Conservation (phyloP, 2,797 vertebrate species). For the Tenualosa thibaudeaui region DNA sequence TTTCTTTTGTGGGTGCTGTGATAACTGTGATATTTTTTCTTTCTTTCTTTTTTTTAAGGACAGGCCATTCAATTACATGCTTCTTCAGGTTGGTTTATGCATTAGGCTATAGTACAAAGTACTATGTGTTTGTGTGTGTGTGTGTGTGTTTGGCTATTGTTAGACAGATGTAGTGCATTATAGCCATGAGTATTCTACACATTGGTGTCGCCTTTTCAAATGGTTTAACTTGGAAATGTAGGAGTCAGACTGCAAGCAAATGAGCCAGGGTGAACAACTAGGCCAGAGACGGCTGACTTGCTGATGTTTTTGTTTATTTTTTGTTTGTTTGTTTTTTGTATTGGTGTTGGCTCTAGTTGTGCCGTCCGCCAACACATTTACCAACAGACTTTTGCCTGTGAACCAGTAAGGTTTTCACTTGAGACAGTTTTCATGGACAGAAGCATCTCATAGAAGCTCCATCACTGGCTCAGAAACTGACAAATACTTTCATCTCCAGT, state of each 20-base stretch:
- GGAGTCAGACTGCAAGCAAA: too few species aligned
- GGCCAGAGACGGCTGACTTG: neutral
- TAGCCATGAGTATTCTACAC: neutral
- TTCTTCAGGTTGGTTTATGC: slow-evolving; percentile 3
- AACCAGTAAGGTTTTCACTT: too few species aligned
- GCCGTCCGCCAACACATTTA: neutral
- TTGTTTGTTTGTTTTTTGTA: too few species aligned
- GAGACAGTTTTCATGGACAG: neutral
- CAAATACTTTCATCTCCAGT: too few species aligned
- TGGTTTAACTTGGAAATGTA: neutral
- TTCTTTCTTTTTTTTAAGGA: neutral
- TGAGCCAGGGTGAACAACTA: neutral
- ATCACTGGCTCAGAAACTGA: too few species aligned
- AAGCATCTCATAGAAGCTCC: neutral
- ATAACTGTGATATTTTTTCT: neutral
- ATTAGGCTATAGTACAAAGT: neutral
- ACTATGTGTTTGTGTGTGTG: neutral
- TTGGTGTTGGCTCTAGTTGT: neutral
- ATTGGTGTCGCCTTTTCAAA: neutral
- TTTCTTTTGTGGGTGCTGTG: neutral
- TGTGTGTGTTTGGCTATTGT: neutral
- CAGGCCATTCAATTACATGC: neutral
- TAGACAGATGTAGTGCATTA: neutral
- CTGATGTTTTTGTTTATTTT: neutral
- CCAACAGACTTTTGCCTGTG: too few species aligned